Base-by-base conservation (phyloP, 2,113 vertebrate species). In the Colius striatus region DNA sequence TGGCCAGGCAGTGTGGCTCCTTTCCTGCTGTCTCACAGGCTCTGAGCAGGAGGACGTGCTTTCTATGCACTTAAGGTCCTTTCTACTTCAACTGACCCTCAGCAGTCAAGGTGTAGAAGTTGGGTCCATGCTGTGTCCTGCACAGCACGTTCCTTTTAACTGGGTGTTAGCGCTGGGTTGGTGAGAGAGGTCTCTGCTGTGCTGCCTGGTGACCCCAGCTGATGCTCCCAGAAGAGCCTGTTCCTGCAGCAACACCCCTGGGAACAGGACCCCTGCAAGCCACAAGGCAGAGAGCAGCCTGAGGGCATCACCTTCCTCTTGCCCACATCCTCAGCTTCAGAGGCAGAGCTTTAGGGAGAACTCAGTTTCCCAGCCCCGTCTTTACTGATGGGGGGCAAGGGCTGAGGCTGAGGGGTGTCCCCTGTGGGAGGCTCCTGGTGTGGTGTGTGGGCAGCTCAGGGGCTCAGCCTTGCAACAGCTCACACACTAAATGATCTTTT, bases 141-240 rank as follows among this genome's bases (percentile, higher is more conserved):
- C 61, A 47, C 45, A 41, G 29, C 27, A 9, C 22, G n/a, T 38
- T 70, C 54, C 50, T 72, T 72, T 51, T 73, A 47, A 7, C 70
- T 41, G 47, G 4, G 50, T 32, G 54, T 32, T 55, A 7, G 36
- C 54, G 23, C 32, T 0, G 0, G 10, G 5, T 16, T 73, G 47
- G 21, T 65, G 74, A 38, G 78, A 82, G 48, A 90, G 45, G 36
- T 34, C n/a, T 72, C 15, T 16, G 45, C 61, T 27, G 3, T 78
- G 70, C 55, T 78, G 60, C 15, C 34, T 75, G 65, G 26, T 55
- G 77, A 47, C 26, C 17, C 18, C 54, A 16, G 51, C 41, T 79
- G 61, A 25, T 11, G 19, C 53, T 48, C 47, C 58, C 55, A 50
- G 86, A 61, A 83, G 62, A 45, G n/a, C 27, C 41, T 60, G 25